Conservation (phyloP, 2,113 vertebrate species). For the Emydura subglobosa region DNA sequence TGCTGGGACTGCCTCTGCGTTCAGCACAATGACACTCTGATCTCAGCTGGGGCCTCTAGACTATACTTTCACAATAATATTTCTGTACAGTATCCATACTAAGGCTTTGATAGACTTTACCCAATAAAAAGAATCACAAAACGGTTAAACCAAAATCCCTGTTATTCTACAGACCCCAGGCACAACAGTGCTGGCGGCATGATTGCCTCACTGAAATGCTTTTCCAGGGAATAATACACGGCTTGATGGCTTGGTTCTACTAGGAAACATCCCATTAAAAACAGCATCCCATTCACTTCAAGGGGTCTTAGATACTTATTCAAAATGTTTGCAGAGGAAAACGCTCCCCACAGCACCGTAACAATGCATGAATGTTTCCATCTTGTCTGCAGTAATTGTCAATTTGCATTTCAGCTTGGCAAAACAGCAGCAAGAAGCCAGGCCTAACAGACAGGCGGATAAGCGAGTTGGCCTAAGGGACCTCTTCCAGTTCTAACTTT, state of each 20-base stretch:
- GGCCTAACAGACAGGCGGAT: fast-evolving
- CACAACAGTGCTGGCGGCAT: neutral
- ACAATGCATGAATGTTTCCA: neutral
- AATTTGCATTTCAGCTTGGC: neutral
- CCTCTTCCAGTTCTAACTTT: neutral
- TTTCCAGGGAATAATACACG: fast-evolving
- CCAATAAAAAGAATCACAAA: neutral
- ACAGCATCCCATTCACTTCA: neutral
- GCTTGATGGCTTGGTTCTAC: neutral
- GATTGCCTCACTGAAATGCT: neutral
- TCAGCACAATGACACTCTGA: neutral
- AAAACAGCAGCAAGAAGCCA: neutral
- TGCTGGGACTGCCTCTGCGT: neutral
- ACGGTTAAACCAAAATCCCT: neutral
- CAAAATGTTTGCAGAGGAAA: neutral
- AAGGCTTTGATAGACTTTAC: neutral
- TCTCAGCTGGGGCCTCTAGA: neutral
- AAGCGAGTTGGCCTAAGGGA: neutral
- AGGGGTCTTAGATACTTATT: neutral
- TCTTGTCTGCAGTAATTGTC: neutral
- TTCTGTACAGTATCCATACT: neutral
- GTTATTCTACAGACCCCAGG: neutral
- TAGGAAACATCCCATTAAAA: neutral
- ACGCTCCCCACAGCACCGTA: fast-evolving
- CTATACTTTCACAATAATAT: fast-evolving